Base-by-base conservation (phyloP, 2,888 invertebrate species). In the Deilephila elpenor region DNA sequence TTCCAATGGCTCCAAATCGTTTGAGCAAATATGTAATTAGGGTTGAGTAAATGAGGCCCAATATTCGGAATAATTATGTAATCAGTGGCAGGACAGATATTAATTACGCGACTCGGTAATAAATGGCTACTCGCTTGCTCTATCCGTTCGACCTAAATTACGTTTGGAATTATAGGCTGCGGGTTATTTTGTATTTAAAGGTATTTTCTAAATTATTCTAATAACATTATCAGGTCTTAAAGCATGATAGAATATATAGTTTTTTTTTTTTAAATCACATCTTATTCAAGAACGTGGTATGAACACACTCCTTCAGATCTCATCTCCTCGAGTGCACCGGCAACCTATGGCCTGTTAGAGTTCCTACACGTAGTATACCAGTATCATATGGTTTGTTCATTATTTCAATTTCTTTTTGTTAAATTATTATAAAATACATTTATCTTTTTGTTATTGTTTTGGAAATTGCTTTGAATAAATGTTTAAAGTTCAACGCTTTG, bases 401-500 rank as follows among this genome's bases (percentile, higher is more conserved):
- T 3, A 19, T 62, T 17, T 29, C 14, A 2, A 51, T 51, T 44
- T 25, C 17, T 14, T 51, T 44, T 29, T 25, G 44, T 25, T 1
- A 44, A 51, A 59, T 72, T 78, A 76, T 79, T 77, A 77, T 73
- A 59, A 74, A 75, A 78, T 74, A 78, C 77, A 75, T 85, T 78
- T 79, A 80, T 81, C 80, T 76, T 75, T 72, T 78, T 85, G 84
- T 85, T 86, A 83, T 83, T 82, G 79, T 82, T 83, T 77, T 71
- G 75, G 77, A 81, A 83, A 85, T 77, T 75, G 74, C 78, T 77
- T 76, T 80, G 74, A 83, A 78, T 77, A 80, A 80, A 82, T 85
- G 81, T 84, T 84, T 77, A 75, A 79, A 84, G 75, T 79, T 75
- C 75, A 82, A 79, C 78, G 78, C 87, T 90, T 89, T 90, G 86